phyloP scores from a whole-genome alignment of 37 sponge, comb jelly and placozoan species.

The Halichondria panicea region DNA sequence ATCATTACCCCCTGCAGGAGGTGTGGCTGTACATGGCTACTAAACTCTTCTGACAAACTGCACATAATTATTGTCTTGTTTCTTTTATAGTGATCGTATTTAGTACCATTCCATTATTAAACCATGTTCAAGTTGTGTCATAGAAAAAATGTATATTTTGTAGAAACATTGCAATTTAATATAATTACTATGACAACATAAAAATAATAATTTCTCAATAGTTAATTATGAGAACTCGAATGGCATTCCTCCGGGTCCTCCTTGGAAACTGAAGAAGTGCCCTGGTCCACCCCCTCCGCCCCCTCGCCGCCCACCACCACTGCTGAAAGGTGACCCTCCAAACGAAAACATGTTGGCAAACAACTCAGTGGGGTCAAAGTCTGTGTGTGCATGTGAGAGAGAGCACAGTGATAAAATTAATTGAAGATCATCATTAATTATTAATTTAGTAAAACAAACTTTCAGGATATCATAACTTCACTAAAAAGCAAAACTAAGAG shows the following conservation, averaged over 20 bases:
- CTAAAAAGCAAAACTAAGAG: not conserved
- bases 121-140: no score
- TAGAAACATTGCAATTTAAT: no score
- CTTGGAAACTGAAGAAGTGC: not conserved
- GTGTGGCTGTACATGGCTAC: no score
- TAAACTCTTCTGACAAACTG: no score
- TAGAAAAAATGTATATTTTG: no score
- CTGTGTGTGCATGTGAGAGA: not conserved
- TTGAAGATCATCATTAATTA: no score
- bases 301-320: not conserved
- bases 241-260: conserved; percentile 5
- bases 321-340: conserved; percentile 4
- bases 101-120: no score
- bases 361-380: conserved; percentile 32
- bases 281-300: conserved; percentile 8
- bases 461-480: no score
- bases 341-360: conserved; percentile 24
- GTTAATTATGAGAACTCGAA: conserved; percentile 11
- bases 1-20: no score
- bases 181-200: not conserved
- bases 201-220: not conserved
- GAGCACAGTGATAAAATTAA: not conserved
- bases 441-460: no score
- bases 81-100: no score
- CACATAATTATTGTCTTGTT: no score